phyloP scores from a whole-genome alignment of 2,113 vertebrate species.

The Anhinga anhinga region DNA sequence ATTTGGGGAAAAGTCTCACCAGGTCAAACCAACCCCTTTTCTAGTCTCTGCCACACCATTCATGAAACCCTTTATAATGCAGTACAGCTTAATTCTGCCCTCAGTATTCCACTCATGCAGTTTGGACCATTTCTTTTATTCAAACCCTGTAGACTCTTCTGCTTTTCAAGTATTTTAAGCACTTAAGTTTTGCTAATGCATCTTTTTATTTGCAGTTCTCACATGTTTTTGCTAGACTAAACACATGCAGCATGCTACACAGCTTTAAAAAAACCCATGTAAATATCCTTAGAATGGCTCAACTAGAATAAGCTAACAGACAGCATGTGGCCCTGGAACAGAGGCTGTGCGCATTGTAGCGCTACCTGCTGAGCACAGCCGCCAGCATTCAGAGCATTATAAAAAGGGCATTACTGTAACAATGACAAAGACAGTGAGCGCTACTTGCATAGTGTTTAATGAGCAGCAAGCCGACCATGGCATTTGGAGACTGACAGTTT shows the following conservation, averaged over 20 bases:
- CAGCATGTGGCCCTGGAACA: neutral
- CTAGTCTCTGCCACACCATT: neutral
- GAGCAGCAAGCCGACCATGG: neutral
- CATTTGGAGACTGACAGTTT: neutral
- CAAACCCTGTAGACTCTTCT: neutral
- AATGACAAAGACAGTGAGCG: neutral
- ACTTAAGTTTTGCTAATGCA: neutral
- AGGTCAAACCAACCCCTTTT: neutral
- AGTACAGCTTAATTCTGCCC: neutral
- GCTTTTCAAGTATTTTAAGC: neutral
- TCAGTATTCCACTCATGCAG: neutral
- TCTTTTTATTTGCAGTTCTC: neutral
- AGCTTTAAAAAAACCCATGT: neutral
- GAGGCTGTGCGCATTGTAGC: neutral
- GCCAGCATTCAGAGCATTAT: neutral
- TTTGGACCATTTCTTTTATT: neutral
- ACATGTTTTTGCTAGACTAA: neutral
- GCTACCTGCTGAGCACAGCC: neutral
- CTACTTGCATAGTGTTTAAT: neutral
- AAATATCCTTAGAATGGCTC: neutral
- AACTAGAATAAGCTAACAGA: neutral
- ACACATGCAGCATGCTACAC: neutral
- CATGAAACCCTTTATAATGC: neutral
- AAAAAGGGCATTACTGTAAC: neutral
- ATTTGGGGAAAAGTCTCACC: neutral